phyloP scores from a whole-genome alignment of 2,113 vertebrate species.

The Gobiocypris rarus region DNA sequence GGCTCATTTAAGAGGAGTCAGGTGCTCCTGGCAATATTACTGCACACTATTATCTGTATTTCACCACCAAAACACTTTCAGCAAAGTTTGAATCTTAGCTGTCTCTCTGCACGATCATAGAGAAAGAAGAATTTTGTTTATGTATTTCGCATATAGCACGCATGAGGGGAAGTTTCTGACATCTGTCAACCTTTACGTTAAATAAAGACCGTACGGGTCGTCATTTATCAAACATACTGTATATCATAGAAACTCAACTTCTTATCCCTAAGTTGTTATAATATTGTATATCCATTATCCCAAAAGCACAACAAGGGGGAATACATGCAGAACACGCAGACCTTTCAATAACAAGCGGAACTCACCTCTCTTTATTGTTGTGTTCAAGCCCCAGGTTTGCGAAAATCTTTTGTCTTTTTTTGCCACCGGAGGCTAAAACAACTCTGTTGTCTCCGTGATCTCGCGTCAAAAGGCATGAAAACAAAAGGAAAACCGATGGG shows the following conservation, averaged over 20 bases:
- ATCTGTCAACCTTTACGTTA: background rate
- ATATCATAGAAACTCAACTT: conserved; percentile 4
- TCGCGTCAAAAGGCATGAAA: conserved; percentile 24
- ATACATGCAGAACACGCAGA: background rate
- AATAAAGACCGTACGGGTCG: background rate
- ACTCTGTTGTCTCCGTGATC: conserved; percentile 16
- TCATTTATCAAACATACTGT: background rate
- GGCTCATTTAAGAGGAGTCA: background rate
- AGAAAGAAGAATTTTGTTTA: background rate
- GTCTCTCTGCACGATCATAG: too few species aligned
- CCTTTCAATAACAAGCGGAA: conserved; percentile 8
- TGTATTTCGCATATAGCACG: background rate
- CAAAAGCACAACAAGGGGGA: background rate
- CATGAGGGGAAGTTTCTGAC: conserved; percentile 25
- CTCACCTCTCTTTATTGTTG: conserved; percentile 49
- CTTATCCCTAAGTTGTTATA: background rate
- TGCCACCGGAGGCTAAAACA: conserved; percentile 7
- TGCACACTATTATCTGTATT: background rate
- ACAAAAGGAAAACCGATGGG: background rate
- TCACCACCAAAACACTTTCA: background rate
- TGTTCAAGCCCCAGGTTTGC: conserved; percentile 31
- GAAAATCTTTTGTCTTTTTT: conserved; percentile 21
- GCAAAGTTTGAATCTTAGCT: background rate
- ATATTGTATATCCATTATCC: background rate
- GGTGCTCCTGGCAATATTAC: conserved; percentile 7